Conservation (phyloP, 2,797 vertebrate species). For the Mormyrus hasselquistii region DNA sequence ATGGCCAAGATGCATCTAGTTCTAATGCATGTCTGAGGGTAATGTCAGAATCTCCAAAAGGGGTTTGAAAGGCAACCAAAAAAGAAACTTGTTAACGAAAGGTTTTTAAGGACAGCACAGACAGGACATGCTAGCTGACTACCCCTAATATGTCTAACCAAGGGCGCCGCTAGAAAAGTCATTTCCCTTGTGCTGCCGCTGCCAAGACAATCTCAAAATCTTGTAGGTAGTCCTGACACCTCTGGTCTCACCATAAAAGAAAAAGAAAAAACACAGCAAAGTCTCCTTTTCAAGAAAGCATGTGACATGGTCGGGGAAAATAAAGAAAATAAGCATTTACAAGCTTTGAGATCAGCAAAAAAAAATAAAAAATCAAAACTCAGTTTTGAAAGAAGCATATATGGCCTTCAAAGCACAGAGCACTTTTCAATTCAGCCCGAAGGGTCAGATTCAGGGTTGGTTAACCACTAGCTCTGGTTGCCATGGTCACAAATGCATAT, state of each 20-base stretch:
- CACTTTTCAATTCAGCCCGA: conserved; percentile 9
- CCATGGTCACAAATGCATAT: conserved; percentile 6
- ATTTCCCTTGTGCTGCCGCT: neutral
- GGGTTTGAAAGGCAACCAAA: neutral
- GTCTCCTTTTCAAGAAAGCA: conserved; percentile 23
- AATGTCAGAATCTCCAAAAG: neutral
- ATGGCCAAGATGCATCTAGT: neutral
- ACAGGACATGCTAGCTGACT: neutral
- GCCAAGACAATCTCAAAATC: neutral
- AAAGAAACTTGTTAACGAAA: neutral
- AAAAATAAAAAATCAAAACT: neutral
- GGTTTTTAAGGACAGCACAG: neutral
- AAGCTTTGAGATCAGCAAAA: neutral
- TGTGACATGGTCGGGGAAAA: neutral
- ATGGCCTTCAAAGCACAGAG: conserved; percentile 11
- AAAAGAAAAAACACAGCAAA: neutral
- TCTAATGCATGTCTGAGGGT: neutral
- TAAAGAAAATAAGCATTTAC: neutral
- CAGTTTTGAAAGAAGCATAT: conserved; percentile 8
- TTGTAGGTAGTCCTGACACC: neutral
- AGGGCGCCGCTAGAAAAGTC: neutral
- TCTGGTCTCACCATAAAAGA: neutral
- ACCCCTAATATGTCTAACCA: neutral
- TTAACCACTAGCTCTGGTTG: conserved; percentile 20
- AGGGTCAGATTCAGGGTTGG: conserved; percentile 21